Evolutionary conservation across 2,888 invertebrate species (phyloP).

Genomic region (Dione vanillae): DNA sequence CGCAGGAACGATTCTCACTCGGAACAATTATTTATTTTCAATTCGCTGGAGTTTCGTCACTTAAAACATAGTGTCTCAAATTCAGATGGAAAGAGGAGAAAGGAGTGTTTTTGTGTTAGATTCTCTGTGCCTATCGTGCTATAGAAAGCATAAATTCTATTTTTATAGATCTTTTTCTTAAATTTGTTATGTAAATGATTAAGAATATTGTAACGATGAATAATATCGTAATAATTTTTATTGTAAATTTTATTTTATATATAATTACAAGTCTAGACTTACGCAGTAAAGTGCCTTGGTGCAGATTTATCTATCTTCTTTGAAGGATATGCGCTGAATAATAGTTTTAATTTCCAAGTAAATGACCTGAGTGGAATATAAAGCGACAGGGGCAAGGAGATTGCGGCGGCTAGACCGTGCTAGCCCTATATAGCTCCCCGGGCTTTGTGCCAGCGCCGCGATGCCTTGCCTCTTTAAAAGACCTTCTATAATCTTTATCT

Average conservation of each 20-base stretch:
- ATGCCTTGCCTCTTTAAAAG: conserved; percentile 22
- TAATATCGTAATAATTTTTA: too few species aligned
- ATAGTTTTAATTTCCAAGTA: conserved; percentile 38
- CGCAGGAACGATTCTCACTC: too few species aligned
- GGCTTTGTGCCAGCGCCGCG: conserved; percentile 41
- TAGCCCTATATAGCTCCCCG: conserved; percentile 34
- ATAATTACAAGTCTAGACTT: conserved; percentile 21
- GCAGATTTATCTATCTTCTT: conserved; percentile 16
- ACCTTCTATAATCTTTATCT: conserved; percentile 34
- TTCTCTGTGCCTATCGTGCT: too few species aligned
- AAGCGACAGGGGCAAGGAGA: conserved; percentile 39
- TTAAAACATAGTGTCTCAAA: too few species aligned
- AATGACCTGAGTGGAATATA: conserved; percentile 41
- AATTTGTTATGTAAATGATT: neutral
- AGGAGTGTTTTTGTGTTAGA: too few species aligned
- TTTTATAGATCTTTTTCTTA: too few species aligned
- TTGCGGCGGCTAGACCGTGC: conserved; percentile 37
- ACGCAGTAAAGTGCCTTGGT: conserved; percentile 17
- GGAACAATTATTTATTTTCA: too few species aligned
- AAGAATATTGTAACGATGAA: neutral
- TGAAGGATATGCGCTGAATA: conserved; percentile 23
- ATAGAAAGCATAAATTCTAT: too few species aligned
- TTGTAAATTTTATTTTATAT: neutral
- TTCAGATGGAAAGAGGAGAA: too few species aligned
- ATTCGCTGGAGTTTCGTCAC: too few species aligned